These are phyloP conservation scores for Ichneumon xanthorius DNA, from an alignment of 2,888 invertebrate species.

Conservation along the genomic window DNA sequence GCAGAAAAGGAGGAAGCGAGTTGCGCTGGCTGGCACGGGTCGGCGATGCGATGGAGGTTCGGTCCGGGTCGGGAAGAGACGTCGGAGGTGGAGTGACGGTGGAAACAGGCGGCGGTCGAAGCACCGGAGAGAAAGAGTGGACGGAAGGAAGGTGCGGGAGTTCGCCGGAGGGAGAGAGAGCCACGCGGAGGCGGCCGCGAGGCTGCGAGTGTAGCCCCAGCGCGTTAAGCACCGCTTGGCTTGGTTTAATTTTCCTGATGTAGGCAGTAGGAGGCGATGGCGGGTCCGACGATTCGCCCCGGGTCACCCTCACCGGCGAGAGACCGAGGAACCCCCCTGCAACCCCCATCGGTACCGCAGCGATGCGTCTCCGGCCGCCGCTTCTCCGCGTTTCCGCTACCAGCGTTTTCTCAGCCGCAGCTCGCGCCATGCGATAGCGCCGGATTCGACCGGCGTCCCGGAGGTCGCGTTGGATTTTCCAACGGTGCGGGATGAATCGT, in stretches of 20 bases:
- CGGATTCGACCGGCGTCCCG: neutral
- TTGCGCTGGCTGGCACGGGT: conserved; percentile 49
- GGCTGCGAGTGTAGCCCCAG: conserved; percentile 77
- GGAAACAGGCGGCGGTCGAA: conserved; percentile 63
- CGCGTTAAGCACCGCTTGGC: conserved; percentile 84
- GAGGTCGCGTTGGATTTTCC: neutral
- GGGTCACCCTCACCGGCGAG: conserved; percentile 75
- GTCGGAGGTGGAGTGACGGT: conserved; percentile 62
- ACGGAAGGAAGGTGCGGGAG: conserved; percentile 65
- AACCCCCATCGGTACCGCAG: conserved; percentile 73
- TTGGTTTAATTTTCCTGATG: conserved; percentile 85
- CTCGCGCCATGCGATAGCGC: neutral
- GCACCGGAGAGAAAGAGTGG: conserved; percentile 53
- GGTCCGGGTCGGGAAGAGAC: conserved; percentile 59
- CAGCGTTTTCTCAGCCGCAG: conserved; percentile 20
- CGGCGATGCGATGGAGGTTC: conserved; percentile 60
- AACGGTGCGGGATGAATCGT: neutral
- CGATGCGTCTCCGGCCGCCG: conserved; percentile 56
- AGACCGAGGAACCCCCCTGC: conserved; percentile 69
- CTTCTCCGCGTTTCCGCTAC: conserved; percentile 55
- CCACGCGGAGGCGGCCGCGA: conserved; percentile 67
- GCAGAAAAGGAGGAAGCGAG: conserved; percentile 51
- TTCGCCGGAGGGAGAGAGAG: conserved; percentile 71
- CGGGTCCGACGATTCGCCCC: conserved; percentile 76
- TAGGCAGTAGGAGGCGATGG: conserved; percentile 81